These are phyloP conservation scores for Morone saxatilis DNA, from an alignment of 2,113 vertebrate species.

Conservation along the genomic window DNA sequence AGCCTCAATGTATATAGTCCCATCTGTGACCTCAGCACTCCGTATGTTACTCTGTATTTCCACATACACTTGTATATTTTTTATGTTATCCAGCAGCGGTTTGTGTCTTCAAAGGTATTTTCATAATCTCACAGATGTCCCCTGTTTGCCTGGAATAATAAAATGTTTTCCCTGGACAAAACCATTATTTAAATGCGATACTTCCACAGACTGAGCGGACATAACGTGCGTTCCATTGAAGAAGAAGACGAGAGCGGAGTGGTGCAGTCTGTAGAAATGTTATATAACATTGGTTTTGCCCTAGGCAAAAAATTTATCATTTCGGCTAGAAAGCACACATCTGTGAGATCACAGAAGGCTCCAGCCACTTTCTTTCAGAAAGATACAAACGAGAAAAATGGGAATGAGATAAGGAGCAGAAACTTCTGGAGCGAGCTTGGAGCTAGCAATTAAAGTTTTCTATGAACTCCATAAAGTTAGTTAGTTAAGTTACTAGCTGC, in stretches of 20 bases:
- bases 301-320: background rate
- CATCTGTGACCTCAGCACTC: background rate
- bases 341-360: background rate
- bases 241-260: background rate
- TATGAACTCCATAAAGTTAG: too few species aligned
- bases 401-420: background rate
- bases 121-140: background rate
- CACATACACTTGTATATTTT: background rate
- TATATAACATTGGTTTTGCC: constrained; percentile 6
- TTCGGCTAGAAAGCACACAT: background rate
- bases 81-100: background rate
- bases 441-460: too few species aligned
- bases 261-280: background rate
- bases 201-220: too few species aligned
- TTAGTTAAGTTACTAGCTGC: too few species aligned
- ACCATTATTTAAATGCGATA: background rate
- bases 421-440: background rate
- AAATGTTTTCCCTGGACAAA: background rate
- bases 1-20: background rate
- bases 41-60: background rate
- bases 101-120: constrained; percentile 4
- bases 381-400: background rate
- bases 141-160: background rate
- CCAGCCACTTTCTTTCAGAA: background rate
- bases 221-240: background rate